Evolutionary conservation across 2,888 invertebrate genomes (phyloP).

Genomic region (Dicyrtomina minuta): DNA sequence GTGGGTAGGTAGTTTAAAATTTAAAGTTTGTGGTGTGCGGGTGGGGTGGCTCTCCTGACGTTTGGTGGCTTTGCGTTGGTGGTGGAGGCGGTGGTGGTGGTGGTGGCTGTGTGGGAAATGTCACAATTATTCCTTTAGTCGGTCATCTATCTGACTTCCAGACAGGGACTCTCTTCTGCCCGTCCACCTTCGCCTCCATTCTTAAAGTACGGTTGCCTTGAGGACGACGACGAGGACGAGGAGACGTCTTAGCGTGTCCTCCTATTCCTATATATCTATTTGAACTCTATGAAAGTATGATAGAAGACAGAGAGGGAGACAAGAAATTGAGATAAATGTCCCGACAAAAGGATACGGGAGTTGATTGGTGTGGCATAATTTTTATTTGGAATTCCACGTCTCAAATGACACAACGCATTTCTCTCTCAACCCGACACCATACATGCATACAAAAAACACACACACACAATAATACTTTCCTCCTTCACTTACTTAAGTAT

Average conservation of each 20-base stretch:
- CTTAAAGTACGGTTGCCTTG: neutral
- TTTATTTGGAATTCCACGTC: constrained; percentile 8
- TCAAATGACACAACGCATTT: constrained; percentile 9
- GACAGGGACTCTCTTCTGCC: too few relatives aligned
- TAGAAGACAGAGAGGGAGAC: too few relatives aligned
- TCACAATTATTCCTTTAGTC: neutral
- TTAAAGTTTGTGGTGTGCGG: neutral
- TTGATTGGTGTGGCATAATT: constrained; percentile 12
- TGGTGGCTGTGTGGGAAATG: constrained; percentile 3
- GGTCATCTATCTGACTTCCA: neutral
- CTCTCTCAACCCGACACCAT: neutral
- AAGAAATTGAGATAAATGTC: constrained; percentile 24
- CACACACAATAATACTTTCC: too few relatives aligned
- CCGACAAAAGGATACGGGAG: too few relatives aligned
- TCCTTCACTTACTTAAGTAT: too few relatives aligned
- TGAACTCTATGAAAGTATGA: neutral
- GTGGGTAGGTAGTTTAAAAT: too few relatives aligned
- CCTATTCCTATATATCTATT: neutral
- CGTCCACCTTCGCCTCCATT: neutral
- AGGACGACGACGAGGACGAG: neutral
- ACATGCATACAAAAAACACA: too few relatives aligned
- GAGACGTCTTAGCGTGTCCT: too few relatives aligned
- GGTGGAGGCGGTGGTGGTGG: constrained; percentile 7
- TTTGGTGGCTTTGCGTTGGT: constrained; percentile 17
- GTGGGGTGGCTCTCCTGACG: too few relatives aligned